Percentiles rank a stretch among this genome's conserved stretches.
Conservation (phyloP, 2,113 vertebrate species). For the Dipodomys spectabilis region DNA sequence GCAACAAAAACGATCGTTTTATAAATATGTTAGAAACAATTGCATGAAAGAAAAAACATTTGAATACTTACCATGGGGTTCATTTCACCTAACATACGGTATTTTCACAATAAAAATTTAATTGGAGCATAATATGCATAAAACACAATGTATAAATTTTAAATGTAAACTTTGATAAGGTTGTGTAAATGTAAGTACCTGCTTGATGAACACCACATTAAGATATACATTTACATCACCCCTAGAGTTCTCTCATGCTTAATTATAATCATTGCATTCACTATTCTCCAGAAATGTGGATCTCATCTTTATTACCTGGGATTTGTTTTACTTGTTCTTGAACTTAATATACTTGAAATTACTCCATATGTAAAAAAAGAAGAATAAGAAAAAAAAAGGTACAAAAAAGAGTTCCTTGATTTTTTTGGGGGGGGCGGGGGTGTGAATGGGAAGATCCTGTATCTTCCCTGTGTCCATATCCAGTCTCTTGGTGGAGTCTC, state of each 20-base stretch:
- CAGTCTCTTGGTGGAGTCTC: too few relatives aligned
- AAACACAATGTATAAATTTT: not conserved
- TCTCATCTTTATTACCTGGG: not conserved
- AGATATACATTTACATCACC: not conserved
- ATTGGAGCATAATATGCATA: not conserved
- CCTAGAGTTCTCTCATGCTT: not conserved
- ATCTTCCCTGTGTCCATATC: too few relatives aligned
- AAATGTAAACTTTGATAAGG: not conserved
- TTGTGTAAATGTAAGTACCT: not conserved
- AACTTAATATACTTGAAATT: not conserved
- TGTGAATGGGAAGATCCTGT: too few relatives aligned
- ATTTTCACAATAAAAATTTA: not conserved
- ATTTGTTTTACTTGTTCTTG: not conserved
- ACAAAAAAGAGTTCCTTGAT: too few relatives aligned
- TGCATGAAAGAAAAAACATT: too few relatives aligned
- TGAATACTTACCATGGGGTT: too few relatives aligned
- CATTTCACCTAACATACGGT: too few relatives aligned
- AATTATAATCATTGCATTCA: not conserved
- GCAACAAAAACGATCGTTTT: too few relatives aligned
- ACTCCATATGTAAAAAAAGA: not conserved
- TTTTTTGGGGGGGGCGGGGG: too few relatives aligned
- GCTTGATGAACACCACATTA: not conserved
- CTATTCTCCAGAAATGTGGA: not conserved
- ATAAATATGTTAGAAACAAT: too few relatives aligned
- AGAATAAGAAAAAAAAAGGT: not conserved